phyloP scores from a whole-genome alignment of 2,888 invertebrate species.

The Melangyna quadrimaculata region DNA sequence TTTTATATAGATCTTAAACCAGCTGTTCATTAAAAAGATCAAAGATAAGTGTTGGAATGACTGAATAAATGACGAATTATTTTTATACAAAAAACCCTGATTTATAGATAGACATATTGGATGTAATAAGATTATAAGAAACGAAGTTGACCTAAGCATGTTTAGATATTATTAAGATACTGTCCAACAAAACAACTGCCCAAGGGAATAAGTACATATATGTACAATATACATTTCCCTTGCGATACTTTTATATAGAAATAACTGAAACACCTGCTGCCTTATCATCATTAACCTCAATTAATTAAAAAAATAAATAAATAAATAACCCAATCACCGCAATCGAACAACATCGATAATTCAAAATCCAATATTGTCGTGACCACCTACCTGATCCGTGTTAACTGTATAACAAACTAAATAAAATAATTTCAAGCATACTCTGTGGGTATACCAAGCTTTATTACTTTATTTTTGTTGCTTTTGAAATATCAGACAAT shows the following conservation, averaged over 20 bases:
- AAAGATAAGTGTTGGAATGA: too few relatives aligned
- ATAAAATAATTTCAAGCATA: conserved; percentile 23
- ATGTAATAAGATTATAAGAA: too few relatives aligned
- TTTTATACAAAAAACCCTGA: too few relatives aligned
- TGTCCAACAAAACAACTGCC: background rate
- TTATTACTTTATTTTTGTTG: too few relatives aligned
- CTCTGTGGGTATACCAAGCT: conserved; percentile 41
- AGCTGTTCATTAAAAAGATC: too few relatives aligned
- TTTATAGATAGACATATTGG: too few relatives aligned
- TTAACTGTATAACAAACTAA: background rate
- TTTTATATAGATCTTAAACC: too few relatives aligned
- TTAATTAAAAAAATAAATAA: conserved; percentile 27
- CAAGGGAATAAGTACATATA: too few relatives aligned
- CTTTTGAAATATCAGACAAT: conserved; percentile 23
- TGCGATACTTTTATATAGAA: background rate
- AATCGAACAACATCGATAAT: conserved; percentile 51
- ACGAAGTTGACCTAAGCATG: too few relatives aligned
- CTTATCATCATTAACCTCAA: conserved; percentile 32
- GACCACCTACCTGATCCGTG: conserved; percentile 68
- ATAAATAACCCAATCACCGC: conserved; percentile 53
- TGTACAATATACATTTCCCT: background rate
- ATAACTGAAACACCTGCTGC: conserved; percentile 25
- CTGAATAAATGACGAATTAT: too few relatives aligned
- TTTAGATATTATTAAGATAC: too few relatives aligned
- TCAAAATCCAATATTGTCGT: conserved; percentile 70